phyloP scores from a whole-genome alignment of 2,797 vertebrate genomes.

The Poeciliopsis gracilis region DNA sequence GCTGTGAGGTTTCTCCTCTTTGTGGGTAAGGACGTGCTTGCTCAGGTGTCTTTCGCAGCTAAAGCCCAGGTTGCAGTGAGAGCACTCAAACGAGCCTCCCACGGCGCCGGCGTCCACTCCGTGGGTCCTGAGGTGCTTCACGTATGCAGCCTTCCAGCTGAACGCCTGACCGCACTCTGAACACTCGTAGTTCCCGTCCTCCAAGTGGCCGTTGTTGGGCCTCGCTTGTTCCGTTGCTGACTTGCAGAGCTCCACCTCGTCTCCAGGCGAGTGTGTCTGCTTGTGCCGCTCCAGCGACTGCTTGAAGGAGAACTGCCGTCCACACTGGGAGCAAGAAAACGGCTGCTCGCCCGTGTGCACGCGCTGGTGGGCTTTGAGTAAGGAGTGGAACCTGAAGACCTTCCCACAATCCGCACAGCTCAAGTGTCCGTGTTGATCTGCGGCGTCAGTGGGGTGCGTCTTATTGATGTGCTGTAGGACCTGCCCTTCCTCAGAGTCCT shows the following conservation, averaged over 20 bases:
- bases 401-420: constrained; percentile 76
- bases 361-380: constrained; percentile 77
- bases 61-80: constrained; percentile 67
- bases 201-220: constrained; percentile 64
- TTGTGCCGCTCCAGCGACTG: constrained; percentile 81
- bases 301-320: constrained; percentile 79
- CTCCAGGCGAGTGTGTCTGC: constrained; percentile 73
- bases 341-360: constrained; percentile 81
- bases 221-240: constrained; percentile 54
- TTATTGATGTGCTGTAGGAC: constrained; percentile 57
- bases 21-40: constrained; percentile 68
- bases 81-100: constrained; percentile 51
- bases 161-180: constrained; percentile 70
- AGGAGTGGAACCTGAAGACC: constrained; percentile 75
- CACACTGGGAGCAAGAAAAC: constrained; percentile 76
- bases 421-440: constrained; percentile 50
- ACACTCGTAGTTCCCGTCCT: constrained; percentile 68
- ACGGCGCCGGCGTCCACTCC: background rate
- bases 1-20: constrained; percentile 58
- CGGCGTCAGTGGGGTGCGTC: constrained; percentile 1
- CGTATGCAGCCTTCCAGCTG: constrained; percentile 72
- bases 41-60: constrained; percentile 56
- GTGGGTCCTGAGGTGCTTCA: constrained; percentile 75
- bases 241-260: constrained; percentile 74
- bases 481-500: constrained; percentile 40